phyloP scores from a whole-genome alignment of 92 coral and sea anemone species.

The Pocillopora grandis region DNA sequence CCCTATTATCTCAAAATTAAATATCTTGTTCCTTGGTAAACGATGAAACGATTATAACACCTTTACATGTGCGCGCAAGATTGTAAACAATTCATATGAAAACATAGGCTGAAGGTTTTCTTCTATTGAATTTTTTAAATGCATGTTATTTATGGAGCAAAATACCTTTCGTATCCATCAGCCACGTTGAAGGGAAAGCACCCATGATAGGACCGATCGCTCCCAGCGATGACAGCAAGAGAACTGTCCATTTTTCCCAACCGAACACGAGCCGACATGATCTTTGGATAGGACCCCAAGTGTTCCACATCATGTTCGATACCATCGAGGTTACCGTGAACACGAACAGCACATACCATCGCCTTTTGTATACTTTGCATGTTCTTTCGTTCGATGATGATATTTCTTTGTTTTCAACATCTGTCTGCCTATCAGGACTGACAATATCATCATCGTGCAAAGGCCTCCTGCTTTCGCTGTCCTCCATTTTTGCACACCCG shows the following conservation, averaged over 20 bases:
- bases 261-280: conserved; percentile 64
- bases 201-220: conserved; percentile 51
- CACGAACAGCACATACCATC: conserved; percentile 70
- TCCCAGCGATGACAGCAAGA: conserved; percentile 48
- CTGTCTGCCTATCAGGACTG: neutral
- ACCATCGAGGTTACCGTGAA: conserved; percentile 57
- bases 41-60: too few relatives aligned
- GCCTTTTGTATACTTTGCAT: conserved; percentile 65
- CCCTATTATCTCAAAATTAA: too few relatives aligned
- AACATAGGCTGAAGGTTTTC: too few relatives aligned
- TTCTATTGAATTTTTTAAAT: too few relatives aligned
- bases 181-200: conserved; percentile 63
- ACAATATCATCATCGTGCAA: neutral
- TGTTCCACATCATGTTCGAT: conserved; percentile 64
- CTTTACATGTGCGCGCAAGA: too few relatives aligned
- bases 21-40: too few relatives aligned
- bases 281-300: conserved; percentile 76
- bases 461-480: neutral
- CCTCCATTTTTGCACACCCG: too few relatives aligned
- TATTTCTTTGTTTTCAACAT: neutral
- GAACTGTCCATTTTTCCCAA: conserved; percentile 72
- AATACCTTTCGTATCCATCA: conserved; percentile 71
- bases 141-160: too few relatives aligned
- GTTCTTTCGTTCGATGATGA: neutral
- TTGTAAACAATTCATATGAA: too few relatives aligned